Evolutionary conservation across 92 coral and sea anemone species (phyloP).

Genomic region (Phymanthus crucifer): DNA sequence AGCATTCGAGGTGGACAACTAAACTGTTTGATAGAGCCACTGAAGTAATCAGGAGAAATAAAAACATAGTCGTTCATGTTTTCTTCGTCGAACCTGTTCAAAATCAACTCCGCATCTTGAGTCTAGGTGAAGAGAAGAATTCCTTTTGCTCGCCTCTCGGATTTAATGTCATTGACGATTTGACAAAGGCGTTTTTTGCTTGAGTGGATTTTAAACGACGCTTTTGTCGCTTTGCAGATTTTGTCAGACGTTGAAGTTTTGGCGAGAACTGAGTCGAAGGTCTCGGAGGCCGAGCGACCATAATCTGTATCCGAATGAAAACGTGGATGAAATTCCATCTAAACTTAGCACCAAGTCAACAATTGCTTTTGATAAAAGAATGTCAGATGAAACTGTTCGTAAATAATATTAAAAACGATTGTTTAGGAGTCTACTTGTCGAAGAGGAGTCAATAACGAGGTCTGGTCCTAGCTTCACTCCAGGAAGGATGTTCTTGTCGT

Average conservation of each 20-base stretch:
- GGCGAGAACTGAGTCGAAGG: constrained; percentile 63
- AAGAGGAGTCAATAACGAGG: constrained; percentile 81
- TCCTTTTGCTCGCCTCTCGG: constrained; percentile 54
- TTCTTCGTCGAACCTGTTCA: too few relatives aligned
- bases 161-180: constrained; percentile 39
- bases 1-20: too few relatives aligned
- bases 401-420: constrained; percentile 80
- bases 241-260: constrained; percentile 33
- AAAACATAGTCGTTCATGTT: too few relatives aligned
- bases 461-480: too few relatives aligned
- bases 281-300: too few relatives aligned
- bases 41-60: too few relatives aligned
- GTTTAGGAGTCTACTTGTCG: constrained; percentile 79
- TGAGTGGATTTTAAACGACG: constrained; percentile 59
- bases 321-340: constrained; percentile 78
- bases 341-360: constrained; percentile 62
- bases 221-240: constrained; percentile 67
- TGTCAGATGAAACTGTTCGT: constrained; percentile 77
- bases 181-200: constrained; percentile 19
- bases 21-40: too few relatives aligned
- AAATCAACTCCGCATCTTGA: constrained; percentile 66
- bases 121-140: constrained; percentile 68
- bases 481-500: too few relatives aligned
- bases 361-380: constrained; percentile 63
- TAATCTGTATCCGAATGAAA: constrained; percentile 87